Evolutionary conservation across 2,113 vertebrate genomes (phyloP).

Genomic region (Thomomys bottae): DNA sequence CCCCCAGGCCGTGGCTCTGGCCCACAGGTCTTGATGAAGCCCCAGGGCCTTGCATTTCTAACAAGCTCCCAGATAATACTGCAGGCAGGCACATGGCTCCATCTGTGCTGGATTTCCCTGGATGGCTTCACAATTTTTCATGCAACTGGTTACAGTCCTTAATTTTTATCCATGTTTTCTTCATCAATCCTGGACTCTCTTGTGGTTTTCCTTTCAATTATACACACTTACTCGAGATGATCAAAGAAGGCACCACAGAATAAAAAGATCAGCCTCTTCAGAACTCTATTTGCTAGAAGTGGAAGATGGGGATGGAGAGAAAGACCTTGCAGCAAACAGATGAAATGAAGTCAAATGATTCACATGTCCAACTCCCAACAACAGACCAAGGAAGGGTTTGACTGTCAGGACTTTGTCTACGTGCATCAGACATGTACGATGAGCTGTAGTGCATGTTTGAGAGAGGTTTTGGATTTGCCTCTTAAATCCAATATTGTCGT

Average conservation of each 20-base stretch:
- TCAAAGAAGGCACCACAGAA: constrained; percentile 18
- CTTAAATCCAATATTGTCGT: accelerated
- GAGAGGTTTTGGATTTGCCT: background rate
- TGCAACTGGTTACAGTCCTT: background rate
- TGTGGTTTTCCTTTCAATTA: constrained; percentile 46
- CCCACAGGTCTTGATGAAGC: background rate
- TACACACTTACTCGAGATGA: background rate
- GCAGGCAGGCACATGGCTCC: accelerated
- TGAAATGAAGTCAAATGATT: background rate
- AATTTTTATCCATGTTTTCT: background rate
- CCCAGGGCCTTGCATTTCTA: accelerated
- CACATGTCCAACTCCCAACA: background rate
- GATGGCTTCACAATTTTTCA: background rate
- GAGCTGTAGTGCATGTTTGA: accelerated
- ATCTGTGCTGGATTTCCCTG: background rate
- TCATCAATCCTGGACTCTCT: constrained; percentile 29
- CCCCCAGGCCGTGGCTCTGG: background rate
- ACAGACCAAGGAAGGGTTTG: background rate
- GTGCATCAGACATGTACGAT: accelerated
- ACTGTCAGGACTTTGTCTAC: background rate
- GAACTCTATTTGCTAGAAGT: background rate
- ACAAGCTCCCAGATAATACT: background rate
- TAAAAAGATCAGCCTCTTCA: background rate
- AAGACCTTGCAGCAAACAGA: background rate
- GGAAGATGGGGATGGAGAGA: background rate